These are phyloP conservation scores for Catocala sponsa DNA, from an alignment of 2,888 invertebrate genomes.

Conservation along the genomic window DNA sequence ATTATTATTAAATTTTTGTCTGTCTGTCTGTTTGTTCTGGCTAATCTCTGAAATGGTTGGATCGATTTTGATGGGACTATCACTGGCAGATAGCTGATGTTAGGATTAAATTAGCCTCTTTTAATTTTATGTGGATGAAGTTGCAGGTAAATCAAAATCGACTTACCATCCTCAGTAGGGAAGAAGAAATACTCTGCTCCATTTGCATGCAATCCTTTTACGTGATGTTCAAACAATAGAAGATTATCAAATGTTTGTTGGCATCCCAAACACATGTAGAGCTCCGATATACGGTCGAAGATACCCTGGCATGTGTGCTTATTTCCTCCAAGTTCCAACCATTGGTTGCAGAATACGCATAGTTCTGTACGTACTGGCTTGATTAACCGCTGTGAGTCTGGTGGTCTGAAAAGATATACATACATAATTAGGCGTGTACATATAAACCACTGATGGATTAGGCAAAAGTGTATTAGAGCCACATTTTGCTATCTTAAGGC, in stretches of 20 bases:
- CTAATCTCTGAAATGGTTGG: too few relatives aligned
- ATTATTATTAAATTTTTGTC: too few relatives aligned
- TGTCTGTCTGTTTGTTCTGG: too few relatives aligned
- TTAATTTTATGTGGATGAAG: too few relatives aligned
- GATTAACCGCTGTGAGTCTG: slow-evolving; percentile 55
- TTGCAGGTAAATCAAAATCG: background rate
- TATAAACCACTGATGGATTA: background rate
- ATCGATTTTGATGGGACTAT: too few relatives aligned
- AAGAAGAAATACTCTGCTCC: slow-evolving; percentile 67
- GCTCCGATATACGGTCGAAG: slow-evolving; percentile 1
- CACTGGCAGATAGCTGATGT: too few relatives aligned
- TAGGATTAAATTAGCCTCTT: too few relatives aligned
- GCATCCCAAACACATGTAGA: slow-evolving; percentile 63
- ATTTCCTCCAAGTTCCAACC: slow-evolving; percentile 22
- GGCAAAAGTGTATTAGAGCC: too few relatives aligned
- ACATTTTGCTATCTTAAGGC: too few relatives aligned
- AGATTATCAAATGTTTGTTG: slow-evolving; percentile 54
- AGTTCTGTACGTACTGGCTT: slow-evolving; percentile 63
- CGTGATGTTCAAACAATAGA: slow-evolving; percentile 63
- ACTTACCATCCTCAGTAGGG: slow-evolving; percentile 41
- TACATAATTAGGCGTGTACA: background rate
- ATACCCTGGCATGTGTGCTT: slow-evolving; percentile 25
- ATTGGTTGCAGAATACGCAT: slow-evolving; percentile 53
- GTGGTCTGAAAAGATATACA: slow-evolving; percentile 45
- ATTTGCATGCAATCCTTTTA: slow-evolving; percentile 59